These are phyloP conservation scores for Lagopus leucura DNA, from an alignment of 2,113 vertebrate genomes.

Conservation along the genomic window DNA sequence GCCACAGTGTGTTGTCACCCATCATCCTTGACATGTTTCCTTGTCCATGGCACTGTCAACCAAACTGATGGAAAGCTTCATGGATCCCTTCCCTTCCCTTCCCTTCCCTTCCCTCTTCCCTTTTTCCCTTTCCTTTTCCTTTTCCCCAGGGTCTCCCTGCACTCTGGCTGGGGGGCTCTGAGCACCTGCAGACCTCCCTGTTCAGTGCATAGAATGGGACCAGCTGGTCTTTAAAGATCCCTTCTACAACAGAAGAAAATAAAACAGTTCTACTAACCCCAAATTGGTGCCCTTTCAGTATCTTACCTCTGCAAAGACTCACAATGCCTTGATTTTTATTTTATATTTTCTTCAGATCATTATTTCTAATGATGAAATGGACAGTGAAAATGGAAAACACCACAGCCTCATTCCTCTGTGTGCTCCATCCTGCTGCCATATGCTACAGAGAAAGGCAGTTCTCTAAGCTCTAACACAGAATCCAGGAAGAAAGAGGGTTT, in stretches of 20 bases:
- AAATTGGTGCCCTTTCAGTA: background rate
- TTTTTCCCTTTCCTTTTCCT: background rate
- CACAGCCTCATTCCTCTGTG: conserved; percentile 6
- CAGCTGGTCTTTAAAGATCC: too few species aligned
- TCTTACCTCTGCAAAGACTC: background rate
- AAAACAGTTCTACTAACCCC: background rate
- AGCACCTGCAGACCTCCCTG: background rate
- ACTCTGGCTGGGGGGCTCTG: too few species aligned
- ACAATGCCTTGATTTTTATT: background rate
- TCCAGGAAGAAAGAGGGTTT: conserved; percentile 41
- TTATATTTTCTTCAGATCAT: background rate
- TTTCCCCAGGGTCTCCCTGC: background rate
- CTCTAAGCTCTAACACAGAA: conserved; percentile 57
- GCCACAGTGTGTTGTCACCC: background rate
- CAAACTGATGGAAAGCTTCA: too few species aligned
- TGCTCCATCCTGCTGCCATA: conserved; percentile 44
- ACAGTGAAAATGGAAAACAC: background rate
- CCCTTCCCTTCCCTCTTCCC: too few species aligned
- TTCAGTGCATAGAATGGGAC: background rate
- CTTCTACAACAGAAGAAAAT: background rate
- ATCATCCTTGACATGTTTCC: too few species aligned
- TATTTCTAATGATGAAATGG: conserved; percentile 3
- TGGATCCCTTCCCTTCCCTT: conserved; percentile 1
- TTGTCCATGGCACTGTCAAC: too few species aligned
- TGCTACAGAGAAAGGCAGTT: conserved; percentile 56